Evolutionary conservation across 1,140 invertebrate species (phyloP).

Genomic region (Sycophila sp.): DNA sequence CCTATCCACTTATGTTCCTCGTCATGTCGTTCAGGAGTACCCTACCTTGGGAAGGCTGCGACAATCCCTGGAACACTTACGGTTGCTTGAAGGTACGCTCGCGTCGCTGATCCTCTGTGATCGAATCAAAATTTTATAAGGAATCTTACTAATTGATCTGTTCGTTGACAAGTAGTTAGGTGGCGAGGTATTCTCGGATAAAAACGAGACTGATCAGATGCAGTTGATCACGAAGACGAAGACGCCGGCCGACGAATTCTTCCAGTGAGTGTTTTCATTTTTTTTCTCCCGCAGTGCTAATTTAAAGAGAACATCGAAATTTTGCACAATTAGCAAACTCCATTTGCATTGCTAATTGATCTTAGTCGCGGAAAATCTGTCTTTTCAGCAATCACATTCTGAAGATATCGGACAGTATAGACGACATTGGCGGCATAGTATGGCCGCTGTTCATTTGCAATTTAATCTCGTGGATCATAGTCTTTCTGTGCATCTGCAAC

Average conservation of each 20-base stretch:
- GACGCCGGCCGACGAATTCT: slow-evolving; percentile 86
- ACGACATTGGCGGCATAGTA: slow-evolving; percentile 76
- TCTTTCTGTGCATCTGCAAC: slow-evolving; percentile 83
- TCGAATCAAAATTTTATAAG: neutral
- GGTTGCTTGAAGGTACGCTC: slow-evolving; percentile 72
- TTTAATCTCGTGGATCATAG: slow-evolving; percentile 78
- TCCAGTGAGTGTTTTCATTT: slow-evolving; percentile 74
- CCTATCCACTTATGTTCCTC: slow-evolving; percentile 90
- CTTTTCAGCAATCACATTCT: slow-evolving; percentile 75
- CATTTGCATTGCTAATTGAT: no score
- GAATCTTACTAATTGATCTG: no score
- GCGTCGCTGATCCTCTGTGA: no score
- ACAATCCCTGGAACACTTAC: slow-evolving; percentile 88
- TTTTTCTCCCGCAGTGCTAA: slow-evolving; percentile 72
- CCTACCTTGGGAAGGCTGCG: slow-evolving; percentile 88
- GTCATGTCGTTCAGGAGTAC: slow-evolving; percentile 74
- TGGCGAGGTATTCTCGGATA: slow-evolving; percentile 38
- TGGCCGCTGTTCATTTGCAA: slow-evolving; percentile 79
- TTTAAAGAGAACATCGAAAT: no score
- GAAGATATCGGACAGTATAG: slow-evolving; percentile 73
- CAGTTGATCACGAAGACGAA: slow-evolving; percentile 59
- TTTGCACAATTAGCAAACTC: no score
- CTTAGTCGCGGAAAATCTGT: no score
- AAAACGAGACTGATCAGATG: slow-evolving; percentile 48
- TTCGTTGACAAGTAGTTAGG: no score